Evolutionary conservation across 1,140 invertebrate genomes (phyloP), one percentile per base, ranked within the genome.

Genomic region (Sycophila sp.): DNA sequence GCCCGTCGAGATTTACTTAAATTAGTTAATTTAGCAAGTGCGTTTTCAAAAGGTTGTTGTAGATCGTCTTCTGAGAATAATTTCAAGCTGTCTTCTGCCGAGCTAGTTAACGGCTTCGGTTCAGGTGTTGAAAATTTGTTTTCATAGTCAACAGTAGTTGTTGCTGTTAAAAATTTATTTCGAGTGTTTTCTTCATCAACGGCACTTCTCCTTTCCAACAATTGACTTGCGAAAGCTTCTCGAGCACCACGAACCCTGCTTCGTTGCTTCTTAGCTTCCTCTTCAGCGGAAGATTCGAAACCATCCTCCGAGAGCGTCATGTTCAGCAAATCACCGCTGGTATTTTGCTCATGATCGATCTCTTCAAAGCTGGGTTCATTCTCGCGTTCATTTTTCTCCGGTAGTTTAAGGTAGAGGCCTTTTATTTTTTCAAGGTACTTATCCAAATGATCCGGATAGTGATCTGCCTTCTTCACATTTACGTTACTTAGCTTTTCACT

Each of bases 261-360:
- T 15, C 13, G 7, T 0, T 17, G 13, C 15, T 71, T 64, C 38
- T 67, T 75, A 22, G 6, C 32, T 55, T 70, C 72, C 1, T 71
- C 62, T 4, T 74, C 75, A 2, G 8, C 38, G 11, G 63, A 51
- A 38, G 72, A 24, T 4, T 75, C 73, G 6, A 68, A 1, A 0
- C 69, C 77, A 28, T 86, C 81, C 3, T 82, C 77, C 0, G 80
- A 84, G 1, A 82, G 56, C 0, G 76, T 77, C 22, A 79, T 77
- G 51, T 85, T 83, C 26, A 84, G 40, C 10, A 80, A 42, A 76
- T 83, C 83, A 4, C 77, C 80, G 30, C 80, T 84, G 0, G 80
- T 85, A 38, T 84, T 83, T 51, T 82, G 79, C 11, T 83, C 79
- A 1, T 77, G 74, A 40, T 84, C 77, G 8, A 67, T 10, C 7